Conservation (phyloP, 2,797 vertebrate genomes). For the Acanthurus lineatus region DNA sequence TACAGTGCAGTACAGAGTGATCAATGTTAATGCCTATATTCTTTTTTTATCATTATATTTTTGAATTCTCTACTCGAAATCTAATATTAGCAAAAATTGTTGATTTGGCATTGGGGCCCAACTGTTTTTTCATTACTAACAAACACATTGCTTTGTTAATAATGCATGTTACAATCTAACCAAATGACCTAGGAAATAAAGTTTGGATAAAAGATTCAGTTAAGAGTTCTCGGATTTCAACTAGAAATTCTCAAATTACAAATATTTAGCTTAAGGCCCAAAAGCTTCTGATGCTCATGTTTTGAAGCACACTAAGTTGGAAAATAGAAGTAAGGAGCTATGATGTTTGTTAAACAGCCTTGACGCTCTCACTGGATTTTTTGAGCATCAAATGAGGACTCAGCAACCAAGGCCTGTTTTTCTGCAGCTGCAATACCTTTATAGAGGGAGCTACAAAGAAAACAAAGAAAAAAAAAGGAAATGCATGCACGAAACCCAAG, state of each 20-base stretch:
- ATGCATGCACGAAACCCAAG: no score
- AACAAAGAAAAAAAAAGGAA: no score
- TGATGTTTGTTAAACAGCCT: no score
- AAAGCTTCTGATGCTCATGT: no score
- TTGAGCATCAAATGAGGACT: no score
- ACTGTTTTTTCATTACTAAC: neutral
- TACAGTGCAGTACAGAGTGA: neutral
- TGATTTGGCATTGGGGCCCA: neutral
- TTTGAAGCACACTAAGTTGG: no score
- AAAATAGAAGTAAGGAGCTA: no score
- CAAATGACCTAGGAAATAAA: neutral
- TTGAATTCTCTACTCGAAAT: neutral
- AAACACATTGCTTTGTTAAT: neutral
- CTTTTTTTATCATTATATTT: neutral
- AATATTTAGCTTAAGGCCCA: neutral
- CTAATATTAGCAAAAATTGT: neutral
- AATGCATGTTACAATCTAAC: neutral
- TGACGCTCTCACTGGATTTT: no score
- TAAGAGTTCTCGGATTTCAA: neutral
- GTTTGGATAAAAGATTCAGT: neutral
- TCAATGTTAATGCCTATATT: neutral
- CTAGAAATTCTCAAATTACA: no score
- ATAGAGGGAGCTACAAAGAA: no score
- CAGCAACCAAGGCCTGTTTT: no score
- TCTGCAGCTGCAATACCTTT: no score